Conservation (phyloP, 2,888 invertebrate species). For the Trissolcus brochymenae region DNA sequence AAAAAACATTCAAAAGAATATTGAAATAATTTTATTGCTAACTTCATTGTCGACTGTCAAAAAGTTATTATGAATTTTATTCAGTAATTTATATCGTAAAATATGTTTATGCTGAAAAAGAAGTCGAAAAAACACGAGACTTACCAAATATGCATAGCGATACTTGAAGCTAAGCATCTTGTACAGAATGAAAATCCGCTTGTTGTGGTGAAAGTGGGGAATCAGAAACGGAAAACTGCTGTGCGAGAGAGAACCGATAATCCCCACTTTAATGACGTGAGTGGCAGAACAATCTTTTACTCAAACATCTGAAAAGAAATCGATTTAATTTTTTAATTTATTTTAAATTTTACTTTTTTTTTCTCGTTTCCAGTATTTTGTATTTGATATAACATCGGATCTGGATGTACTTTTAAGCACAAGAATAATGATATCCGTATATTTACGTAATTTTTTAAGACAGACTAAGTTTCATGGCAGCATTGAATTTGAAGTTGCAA, state of each 20-base stretch:
- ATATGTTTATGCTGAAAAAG: slow-evolving; percentile 42
- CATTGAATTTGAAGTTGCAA: slow-evolving; percentile 81
- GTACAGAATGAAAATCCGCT: slow-evolving; percentile 79
- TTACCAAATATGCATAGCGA: slow-evolving; percentile 81
- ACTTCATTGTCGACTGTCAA: background rate
- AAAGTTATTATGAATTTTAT: background rate
- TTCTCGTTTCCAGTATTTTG: slow-evolving; percentile 79
- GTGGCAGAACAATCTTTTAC: slow-evolving; percentile 8
- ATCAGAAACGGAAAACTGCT: slow-evolving; percentile 80
- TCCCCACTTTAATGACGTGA: slow-evolving; percentile 84
- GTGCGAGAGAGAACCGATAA: slow-evolving; percentile 80
- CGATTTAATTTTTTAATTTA: background rate
- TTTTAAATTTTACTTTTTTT: slow-evolving; percentile 10
- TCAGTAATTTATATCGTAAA: background rate
- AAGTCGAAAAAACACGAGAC: slow-evolving; percentile 58
- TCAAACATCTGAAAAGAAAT: background rate
- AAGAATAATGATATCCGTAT: slow-evolving; percentile 80
- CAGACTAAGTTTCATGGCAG: slow-evolving; percentile 78
- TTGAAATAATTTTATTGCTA: background rate
- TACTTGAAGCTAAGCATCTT: slow-evolving; percentile 82
- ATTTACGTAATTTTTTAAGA: slow-evolving; percentile 65
- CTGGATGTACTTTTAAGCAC: slow-evolving; percentile 79
- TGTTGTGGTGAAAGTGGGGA: slow-evolving; percentile 81
- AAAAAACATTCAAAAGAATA: too few species aligned
- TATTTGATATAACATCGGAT: slow-evolving; percentile 81